Evolutionary conservation across 1,140 invertebrate species (phyloP).

Genomic region (Platyscapa corneri): DNA sequence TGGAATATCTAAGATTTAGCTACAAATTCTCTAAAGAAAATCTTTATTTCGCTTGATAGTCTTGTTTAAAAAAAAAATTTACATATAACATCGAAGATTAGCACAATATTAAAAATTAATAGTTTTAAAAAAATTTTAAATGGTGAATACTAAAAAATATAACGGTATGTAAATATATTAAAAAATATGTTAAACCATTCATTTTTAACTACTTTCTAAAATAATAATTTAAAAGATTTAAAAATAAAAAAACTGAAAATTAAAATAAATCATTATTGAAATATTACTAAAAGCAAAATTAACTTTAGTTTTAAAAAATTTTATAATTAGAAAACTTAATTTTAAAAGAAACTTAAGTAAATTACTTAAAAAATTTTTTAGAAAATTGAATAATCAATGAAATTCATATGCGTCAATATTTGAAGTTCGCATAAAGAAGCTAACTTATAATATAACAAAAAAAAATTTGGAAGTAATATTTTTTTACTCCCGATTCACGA

Average conservation of each 20-base stretch:
- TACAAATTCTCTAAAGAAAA: conserved; percentile 4
- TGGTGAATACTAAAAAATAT: no score
- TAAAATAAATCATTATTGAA: background rate
- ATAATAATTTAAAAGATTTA: background rate
- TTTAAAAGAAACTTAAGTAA: background rate
- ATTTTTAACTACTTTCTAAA: background rate
- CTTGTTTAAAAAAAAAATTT: background rate
- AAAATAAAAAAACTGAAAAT: background rate
- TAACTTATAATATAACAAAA: background rate
- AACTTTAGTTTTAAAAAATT: background rate
- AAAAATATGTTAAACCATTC: no score
- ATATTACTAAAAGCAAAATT: background rate
- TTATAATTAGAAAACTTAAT: background rate
- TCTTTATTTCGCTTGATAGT: background rate
- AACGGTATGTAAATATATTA: no score
- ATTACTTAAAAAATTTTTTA: background rate
- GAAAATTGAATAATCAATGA: background rate
- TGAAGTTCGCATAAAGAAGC: background rate
- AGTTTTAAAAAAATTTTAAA: background rate
- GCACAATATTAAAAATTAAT: background rate
- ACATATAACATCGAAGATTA: background rate
- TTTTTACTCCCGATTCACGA: background rate
- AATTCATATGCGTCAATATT: background rate
- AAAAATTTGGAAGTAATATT: background rate
- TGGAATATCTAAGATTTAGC: background rate